These are phyloP conservation scores for Gracilinanus agilis DNA, from an alignment of 2,113 vertebrate species.

Conservation along the genomic window DNA sequence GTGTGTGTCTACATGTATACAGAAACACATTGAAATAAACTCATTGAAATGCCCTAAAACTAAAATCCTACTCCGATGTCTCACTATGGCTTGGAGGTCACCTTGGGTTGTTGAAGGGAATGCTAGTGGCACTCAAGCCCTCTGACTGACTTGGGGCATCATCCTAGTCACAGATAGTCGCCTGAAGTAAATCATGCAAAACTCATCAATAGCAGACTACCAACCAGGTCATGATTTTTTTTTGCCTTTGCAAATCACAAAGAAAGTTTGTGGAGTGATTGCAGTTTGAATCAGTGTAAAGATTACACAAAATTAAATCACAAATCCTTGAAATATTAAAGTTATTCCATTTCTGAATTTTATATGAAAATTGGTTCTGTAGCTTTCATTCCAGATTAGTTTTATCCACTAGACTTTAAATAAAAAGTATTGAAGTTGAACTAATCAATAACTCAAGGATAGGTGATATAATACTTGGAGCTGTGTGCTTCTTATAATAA, in stretches of 20 bases:
- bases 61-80: not conserved
- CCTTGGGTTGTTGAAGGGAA: not conserved
- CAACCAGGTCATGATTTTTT: not conserved
- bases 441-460: constrained; percentile 13
- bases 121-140: not conserved
- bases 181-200: not conserved
- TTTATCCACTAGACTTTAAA: constrained; percentile 18
- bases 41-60: not conserved
- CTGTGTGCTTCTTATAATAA: not conserved
- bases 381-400: constrained; percentile 13
- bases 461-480: not conserved
- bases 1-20: too few relatives aligned
- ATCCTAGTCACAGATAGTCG: not conserved
- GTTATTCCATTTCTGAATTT: not conserved
- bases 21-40: not conserved
- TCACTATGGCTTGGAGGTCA: not conserved
- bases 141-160: not conserved
- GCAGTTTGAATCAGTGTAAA: not conserved
- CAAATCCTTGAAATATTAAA: constrained; percentile 23
- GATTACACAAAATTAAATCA: not conserved
- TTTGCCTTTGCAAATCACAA: not conserved
- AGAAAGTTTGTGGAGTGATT: not conserved
- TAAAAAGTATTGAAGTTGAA: constrained; percentile 30
- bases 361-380: not conserved
- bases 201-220: not conserved